phyloP scores from a whole-genome alignment of 2,797 vertebrate species.

The Coracias cyanogaster region DNA sequence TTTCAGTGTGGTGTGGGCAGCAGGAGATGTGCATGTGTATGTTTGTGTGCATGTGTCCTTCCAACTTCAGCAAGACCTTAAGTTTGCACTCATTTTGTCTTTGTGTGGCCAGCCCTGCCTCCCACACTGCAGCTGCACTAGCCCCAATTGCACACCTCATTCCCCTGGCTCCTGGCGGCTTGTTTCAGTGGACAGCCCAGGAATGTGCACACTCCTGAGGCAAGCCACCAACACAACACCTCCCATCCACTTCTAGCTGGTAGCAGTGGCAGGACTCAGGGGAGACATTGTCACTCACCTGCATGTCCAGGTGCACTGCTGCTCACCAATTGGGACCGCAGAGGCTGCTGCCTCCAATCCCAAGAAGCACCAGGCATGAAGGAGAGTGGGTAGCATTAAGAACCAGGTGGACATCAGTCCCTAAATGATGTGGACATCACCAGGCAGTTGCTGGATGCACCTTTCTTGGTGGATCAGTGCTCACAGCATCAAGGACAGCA shows the following conservation, averaged over 20 bases:
- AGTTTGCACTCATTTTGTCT: neutral
- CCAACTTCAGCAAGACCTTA: neutral
- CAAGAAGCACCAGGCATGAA: neutral
- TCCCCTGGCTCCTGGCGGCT: neutral
- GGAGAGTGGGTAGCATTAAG: neutral
- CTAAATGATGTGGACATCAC: fast-evolving
- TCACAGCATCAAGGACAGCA: fast-evolving
- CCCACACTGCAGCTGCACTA: fast-evolving
- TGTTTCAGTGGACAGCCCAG: neutral
- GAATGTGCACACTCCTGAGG: neutral
- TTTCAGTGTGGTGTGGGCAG: neutral
- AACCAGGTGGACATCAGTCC: neutral
- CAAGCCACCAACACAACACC: neutral
- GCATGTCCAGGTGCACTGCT: neutral
- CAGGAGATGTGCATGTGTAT: neutral
- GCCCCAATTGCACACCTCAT: fast-evolving
- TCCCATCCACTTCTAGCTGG: neutral
- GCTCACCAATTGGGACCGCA: neutral
- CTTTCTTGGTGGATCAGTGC: neutral
- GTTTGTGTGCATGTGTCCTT: neutral
- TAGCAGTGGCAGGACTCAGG: neutral
- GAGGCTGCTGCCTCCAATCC: neutral
- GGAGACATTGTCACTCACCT: neutral
- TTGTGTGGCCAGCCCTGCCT: neutral
- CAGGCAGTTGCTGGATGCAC: neutral